Percentiles rank a stretch among this genome's conserved stretches.
phyloP scores from a whole-genome alignment of 2,888 invertebrate genomes.

The Morinoia aosen region DNA sequence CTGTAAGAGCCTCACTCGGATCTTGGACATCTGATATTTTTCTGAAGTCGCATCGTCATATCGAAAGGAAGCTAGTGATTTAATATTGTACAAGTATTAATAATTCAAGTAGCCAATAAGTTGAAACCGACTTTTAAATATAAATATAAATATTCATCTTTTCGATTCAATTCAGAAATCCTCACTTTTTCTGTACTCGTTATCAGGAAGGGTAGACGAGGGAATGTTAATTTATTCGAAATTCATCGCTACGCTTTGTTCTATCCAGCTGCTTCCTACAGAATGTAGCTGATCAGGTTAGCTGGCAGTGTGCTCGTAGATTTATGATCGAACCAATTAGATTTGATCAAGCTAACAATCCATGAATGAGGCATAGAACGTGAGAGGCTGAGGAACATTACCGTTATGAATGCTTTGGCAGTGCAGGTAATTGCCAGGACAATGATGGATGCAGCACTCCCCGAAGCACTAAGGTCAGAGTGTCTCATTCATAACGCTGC shows the following conservation, averaged over 20 bases:
- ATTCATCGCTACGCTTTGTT: neutral
- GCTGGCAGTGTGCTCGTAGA: neutral
- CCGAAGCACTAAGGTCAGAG: neutral
- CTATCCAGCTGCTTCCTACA: neutral
- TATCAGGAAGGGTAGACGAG: neutral
- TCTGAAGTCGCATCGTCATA: too few relatives aligned
- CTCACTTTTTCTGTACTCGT: neutral
- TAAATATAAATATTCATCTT: neutral
- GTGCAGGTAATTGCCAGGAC: neutral
- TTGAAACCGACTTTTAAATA: neutral
- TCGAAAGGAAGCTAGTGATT: too few relatives aligned
- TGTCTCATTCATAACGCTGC: neutral
- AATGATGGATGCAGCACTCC: neutral
- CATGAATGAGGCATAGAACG: neutral
- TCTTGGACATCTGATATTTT: too few relatives aligned
- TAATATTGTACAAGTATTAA: too few relatives aligned
- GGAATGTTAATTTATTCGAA: neutral
- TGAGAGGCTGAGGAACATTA: neutral
- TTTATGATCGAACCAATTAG: neutral
- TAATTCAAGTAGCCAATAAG: too few relatives aligned
- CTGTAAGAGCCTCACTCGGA: too few relatives aligned
- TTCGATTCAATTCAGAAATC: neutral
- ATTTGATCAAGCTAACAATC: neutral
- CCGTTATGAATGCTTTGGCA: neutral
- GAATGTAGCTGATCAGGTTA: neutral